These are phyloP conservation scores for Protophormia terraenovae DNA, from an alignment of 2,888 invertebrate species.

Conservation along the genomic window DNA sequence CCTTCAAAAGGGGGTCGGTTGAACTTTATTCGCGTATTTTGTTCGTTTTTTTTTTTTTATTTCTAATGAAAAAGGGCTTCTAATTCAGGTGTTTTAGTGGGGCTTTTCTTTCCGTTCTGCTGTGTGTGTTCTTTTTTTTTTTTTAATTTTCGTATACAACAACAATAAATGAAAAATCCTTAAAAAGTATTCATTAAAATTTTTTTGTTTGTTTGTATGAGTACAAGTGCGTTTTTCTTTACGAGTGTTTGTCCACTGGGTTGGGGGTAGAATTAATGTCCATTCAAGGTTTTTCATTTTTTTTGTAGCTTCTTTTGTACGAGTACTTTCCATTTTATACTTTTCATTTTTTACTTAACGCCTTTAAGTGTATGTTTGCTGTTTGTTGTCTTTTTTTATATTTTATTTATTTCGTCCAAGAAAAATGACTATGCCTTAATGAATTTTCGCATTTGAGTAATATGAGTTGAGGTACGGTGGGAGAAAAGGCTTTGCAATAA, in stretches of 20 bases:
- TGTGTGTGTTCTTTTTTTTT: background rate
- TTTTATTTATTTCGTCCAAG: conserved; percentile 53
- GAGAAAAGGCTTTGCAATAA: background rate
- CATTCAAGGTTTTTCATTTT: conserved; percentile 54
- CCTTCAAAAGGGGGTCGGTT: conserved; percentile 59
- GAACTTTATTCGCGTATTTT: conserved; percentile 2
- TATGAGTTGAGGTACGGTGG: conserved; percentile 49
- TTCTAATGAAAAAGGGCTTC: conserved; percentile 64
- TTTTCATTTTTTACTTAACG: conserved; percentile 64
- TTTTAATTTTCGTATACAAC: background rate
- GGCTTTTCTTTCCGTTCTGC: conserved; percentile 8
- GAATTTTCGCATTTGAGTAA: conserved; percentile 65
- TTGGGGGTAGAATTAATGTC: conserved; percentile 61
- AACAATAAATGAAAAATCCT: conserved; percentile 47
- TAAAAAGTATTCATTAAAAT: conserved; percentile 66
- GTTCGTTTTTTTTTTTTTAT: background rate
- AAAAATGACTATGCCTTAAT: conserved; percentile 67
- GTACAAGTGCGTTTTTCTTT: conserved; percentile 31
- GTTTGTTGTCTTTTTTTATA: conserved; percentile 1
- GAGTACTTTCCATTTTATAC: conserved; percentile 56
- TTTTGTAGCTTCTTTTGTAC: conserved; percentile 39
- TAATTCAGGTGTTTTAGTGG: conserved; percentile 64
- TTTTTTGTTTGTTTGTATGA: conserved; percentile 49
- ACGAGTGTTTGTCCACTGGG: background rate
- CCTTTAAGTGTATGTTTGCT: conserved; percentile 57